phyloP scores from a whole-genome alignment of 2,888 invertebrate genomes.

The Drosophila paucipuncta region DNA sequence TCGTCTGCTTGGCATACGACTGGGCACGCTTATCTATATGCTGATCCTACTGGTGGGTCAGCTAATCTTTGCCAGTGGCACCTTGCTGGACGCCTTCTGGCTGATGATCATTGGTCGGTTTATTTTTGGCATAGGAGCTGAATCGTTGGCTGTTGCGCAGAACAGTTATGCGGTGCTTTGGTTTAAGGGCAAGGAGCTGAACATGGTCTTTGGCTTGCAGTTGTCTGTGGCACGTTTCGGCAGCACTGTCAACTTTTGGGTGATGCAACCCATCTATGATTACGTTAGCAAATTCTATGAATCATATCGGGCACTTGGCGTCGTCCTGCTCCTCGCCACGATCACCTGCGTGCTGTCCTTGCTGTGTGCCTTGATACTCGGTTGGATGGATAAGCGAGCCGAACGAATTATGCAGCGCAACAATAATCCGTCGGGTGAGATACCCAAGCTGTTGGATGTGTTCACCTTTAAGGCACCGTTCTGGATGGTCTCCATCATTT shows the following conservation, averaged over 20 bases:
- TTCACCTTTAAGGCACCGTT: conserved; percentile 92
- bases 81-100: conserved; percentile 92
- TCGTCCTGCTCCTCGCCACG: conserved; percentile 91
- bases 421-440: conserved; percentile 87
- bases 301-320: conserved; percentile 90
- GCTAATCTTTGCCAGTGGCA: conserved; percentile 94
- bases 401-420: conserved; percentile 91
- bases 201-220: conserved; percentile 99
- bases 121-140: conserved; percentile 98
- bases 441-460: conserved; percentile 91
- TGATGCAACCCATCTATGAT: conserved; percentile 95
- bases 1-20: conserved; percentile 95
- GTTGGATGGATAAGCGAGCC: conserved; percentile 95
- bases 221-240: conserved; percentile 97
- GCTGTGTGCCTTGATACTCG: conserved; percentile 90
- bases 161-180: conserved; percentile 98
- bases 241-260: conserved; percentile 96
- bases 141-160: conserved; percentile 97
- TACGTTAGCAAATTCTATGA: conserved; percentile 89
- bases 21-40: conserved; percentile 97
- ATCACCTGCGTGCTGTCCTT: conserved; percentile 94
- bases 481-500: conserved; percentile 96
- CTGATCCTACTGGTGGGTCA: conserved; percentile 95
- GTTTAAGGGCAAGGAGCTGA: conserved; percentile 98
- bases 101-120: conserved; percentile 97